Conservation (phyloP, 23 tunicate genomes). For the Trididemnum miniatum region DNA sequence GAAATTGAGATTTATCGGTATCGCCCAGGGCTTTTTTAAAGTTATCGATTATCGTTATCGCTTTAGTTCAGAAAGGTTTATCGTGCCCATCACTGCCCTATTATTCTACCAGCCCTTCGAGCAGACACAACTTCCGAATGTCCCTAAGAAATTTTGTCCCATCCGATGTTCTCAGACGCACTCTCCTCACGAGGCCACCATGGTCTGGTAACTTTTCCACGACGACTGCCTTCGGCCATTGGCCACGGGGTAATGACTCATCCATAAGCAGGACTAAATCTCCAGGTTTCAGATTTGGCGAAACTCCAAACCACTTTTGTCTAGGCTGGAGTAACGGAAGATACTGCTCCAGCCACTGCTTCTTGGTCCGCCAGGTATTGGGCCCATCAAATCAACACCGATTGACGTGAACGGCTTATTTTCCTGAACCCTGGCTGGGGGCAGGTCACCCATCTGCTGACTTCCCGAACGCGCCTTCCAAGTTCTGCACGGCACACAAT, state of each 20-base stretch:
- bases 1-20: no score
- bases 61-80: no score
- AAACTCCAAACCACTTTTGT: constrained; percentile 20
- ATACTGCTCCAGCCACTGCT: constrained; percentile 2
- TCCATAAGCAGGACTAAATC: constrained; percentile 23
- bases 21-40: no score
- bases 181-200: constrained; percentile 14
- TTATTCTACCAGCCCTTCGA: no score
- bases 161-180: not conserved
- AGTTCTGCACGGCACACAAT: not conserved
- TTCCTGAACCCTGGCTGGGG: not conserved
- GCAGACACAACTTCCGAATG: constrained; percentile 26
- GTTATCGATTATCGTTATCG: no score
- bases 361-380: not conserved
- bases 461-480: not conserved
- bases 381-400: not conserved
- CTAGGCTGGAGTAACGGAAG: constrained; percentile 12
- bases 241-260: not conserved
- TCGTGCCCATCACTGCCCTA: no score
- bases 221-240: no score
- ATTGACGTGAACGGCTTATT: constrained; percentile 7
- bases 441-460: not conserved
- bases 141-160: not conserved
- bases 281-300: constrained; percentile 15
- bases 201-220: constrained; percentile 22